These are phyloP conservation scores for Australoheros scitulus DNA, from an alignment of 2,113 vertebrate species.

Conservation along the genomic window DNA sequence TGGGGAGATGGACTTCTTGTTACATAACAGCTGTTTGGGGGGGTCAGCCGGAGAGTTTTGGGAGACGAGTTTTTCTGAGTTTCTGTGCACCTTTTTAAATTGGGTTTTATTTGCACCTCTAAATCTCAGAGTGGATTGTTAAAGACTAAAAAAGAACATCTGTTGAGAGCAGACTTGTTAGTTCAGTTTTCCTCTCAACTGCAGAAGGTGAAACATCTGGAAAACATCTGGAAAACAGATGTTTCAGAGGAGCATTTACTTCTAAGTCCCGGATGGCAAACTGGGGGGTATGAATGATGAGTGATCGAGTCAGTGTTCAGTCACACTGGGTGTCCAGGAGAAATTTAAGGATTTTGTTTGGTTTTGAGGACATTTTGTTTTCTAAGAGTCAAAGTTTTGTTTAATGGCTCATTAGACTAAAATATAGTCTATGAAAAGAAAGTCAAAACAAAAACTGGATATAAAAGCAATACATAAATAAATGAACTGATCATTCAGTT, in stretches of 20 bases:
- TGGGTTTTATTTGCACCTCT: accelerated
- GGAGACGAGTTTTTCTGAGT: background rate
- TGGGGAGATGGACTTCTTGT: background rate
- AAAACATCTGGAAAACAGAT: constrained; percentile 39
- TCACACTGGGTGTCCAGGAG: accelerated
- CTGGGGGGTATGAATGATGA: background rate
- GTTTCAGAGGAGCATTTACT: background rate
- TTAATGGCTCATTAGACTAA: background rate
- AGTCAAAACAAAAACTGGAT: too few species aligned
- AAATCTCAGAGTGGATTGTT: background rate
- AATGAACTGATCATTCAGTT: too few species aligned
- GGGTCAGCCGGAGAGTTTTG: background rate
- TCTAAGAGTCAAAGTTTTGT: background rate
- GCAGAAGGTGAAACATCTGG: constrained; percentile 9
- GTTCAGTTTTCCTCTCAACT: background rate
- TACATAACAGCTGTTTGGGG: background rate
- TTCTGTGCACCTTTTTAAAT: background rate
- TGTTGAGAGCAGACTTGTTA: background rate
- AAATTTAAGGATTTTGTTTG: background rate
- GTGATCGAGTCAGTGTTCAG: background rate
- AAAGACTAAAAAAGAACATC: background rate
- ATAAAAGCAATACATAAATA: too few species aligned
- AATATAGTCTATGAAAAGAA: too few species aligned
- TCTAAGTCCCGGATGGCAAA: background rate
- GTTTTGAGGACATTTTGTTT: background rate